Percentiles rank a stretch among this genome's conserved stretches.
Evolutionary conservation across 2,113 vertebrate genomes (phyloP).

Genomic region (Ailurus styani): DNA sequence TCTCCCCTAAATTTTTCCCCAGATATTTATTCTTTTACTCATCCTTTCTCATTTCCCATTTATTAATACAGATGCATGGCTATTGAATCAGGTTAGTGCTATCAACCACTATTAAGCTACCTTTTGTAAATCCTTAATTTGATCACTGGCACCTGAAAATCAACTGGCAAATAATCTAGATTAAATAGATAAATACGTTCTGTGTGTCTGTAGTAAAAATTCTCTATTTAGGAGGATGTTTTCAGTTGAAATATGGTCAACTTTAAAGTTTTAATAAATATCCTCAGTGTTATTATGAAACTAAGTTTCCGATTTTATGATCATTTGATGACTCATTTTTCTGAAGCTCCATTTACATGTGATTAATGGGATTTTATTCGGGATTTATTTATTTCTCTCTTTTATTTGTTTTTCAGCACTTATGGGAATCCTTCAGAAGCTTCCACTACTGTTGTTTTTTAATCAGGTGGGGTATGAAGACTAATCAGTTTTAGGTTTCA

Average conservation of each 20-base stretch:
- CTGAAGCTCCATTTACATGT: slow-evolving; percentile 16
- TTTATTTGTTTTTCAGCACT: slow-evolving; percentile 61
- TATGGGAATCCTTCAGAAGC: slow-evolving; percentile 47
- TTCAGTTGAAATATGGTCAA: background rate
- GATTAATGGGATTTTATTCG: slow-evolving; percentile 53
- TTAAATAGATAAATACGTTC: slow-evolving; percentile 21
- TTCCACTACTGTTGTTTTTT: slow-evolving; percentile 44
- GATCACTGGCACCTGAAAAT: slow-evolving; percentile 24
- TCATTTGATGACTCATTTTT: slow-evolving; percentile 56
- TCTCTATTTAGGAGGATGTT: background rate
- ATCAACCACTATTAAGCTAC: background rate
- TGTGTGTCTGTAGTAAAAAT: background rate
- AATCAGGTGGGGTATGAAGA: background rate
- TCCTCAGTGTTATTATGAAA: slow-evolving; percentile 2
- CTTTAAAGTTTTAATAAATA: slow-evolving; percentile 52
- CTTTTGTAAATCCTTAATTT: slow-evolving; percentile 16
- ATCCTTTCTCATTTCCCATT: background rate
- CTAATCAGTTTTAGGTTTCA: slow-evolving; percentile 65
- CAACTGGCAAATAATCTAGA: slow-evolving; percentile 2
- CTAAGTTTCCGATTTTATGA: background rate
- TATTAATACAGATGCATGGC: background rate
- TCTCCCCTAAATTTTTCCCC: background rate
- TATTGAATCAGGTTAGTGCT: background rate
- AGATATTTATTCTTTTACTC: background rate
- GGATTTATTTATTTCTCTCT: slow-evolving; percentile 44